Evolutionary conservation across 35 echinoderm and acorn worm species (phyloP).

Genomic region (Nesometra sesokonis): DNA sequence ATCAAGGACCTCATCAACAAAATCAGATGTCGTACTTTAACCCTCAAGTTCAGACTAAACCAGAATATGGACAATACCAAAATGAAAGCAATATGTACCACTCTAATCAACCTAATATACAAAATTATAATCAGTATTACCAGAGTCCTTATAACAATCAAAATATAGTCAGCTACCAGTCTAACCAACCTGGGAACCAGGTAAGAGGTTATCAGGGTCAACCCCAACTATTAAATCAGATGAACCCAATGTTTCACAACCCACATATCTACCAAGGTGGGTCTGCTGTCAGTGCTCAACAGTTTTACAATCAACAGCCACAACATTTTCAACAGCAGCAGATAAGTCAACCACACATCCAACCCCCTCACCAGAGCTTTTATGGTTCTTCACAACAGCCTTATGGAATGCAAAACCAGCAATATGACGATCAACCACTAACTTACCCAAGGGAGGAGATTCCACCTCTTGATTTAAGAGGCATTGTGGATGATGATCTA

Average conservation of each 20-base stretch:
- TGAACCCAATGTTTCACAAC: not conserved
- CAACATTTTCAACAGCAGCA: slow-evolving; percentile 21
- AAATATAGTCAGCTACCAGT: not conserved
- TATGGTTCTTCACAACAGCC: not conserved
- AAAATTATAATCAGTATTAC: not conserved
- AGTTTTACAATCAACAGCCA: not conserved
- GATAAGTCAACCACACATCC: not conserved
- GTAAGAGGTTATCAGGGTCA: not conserved
- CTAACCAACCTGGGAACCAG: not conserved
- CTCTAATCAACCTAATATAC: not conserved
- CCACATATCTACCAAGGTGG: not conserved
- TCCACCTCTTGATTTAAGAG: not conserved
- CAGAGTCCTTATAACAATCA: not conserved
- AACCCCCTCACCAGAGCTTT: not conserved
- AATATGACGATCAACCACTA: too few relatives aligned
- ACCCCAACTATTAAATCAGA: not conserved
- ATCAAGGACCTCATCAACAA: too few relatives aligned
- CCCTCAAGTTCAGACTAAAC: not conserved
- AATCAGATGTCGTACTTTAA: not conserved
- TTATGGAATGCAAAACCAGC: slow-evolving; percentile 10
- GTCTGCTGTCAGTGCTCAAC: not conserved
- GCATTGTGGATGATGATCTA: not conserved
- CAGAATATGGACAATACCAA: not conserved
- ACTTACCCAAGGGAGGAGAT: not conserved
- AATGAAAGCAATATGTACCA: not conserved